These are phyloP conservation scores for Gadopsis bispinosus DNA, from an alignment of 2,797 vertebrate species.

Conservation along the genomic window DNA sequence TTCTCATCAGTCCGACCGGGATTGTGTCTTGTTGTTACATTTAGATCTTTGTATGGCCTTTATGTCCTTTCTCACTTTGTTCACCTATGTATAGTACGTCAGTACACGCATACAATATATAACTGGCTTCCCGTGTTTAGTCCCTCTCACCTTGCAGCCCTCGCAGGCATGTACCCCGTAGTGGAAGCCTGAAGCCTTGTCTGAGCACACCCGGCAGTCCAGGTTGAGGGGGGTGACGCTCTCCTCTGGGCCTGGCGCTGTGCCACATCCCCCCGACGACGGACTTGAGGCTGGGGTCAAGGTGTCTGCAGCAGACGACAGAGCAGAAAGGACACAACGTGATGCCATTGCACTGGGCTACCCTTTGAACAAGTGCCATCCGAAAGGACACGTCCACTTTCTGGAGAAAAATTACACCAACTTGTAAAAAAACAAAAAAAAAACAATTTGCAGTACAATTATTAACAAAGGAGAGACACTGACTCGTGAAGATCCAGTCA, in stretches of 20 bases:
- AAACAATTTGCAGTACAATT: not conserved
- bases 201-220: conserved; percentile 94
- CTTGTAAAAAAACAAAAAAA: not conserved
- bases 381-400: not conserved
- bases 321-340: not conserved
- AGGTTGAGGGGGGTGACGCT: conserved; percentile 84
- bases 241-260: conserved; percentile 78
- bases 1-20: not conserved
- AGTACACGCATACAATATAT: not conserved
- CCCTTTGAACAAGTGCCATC: not conserved
- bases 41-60: not conserved
- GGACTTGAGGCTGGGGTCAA: conserved; percentile 95
- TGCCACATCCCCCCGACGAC: conserved; percentile 84
- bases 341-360: not conserved
- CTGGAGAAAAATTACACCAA: not conserved
- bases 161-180: conserved; percentile 98
- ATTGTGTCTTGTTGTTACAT: not conserved
- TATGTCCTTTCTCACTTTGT: not conserved
- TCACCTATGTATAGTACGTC: not conserved
- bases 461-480: not conserved
- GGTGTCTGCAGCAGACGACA: conserved; percentile 82
- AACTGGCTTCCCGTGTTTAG: not conserved
- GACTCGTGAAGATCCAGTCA: not conserved
- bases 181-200: conserved; percentile 97
- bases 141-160: conserved; percentile 93